Evolutionary conservation across 2,113 vertebrate genomes (phyloP).

Genomic region (Calyptommatus sinebrachiatus): DNA sequence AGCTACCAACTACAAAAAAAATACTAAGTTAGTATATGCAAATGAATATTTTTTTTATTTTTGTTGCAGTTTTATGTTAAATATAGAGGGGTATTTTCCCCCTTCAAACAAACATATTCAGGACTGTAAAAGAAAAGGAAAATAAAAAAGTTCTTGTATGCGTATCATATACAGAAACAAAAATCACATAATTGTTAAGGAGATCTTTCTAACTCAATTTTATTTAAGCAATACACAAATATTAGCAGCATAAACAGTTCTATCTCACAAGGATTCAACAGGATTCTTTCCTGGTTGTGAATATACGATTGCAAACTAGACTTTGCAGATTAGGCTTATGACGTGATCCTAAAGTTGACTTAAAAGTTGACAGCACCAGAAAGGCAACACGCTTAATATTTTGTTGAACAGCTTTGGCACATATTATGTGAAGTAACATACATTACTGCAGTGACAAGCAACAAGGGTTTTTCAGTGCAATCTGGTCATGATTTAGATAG

Average conservation of each 20-base stretch:
- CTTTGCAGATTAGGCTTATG: not conserved
- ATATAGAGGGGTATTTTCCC: not conserved
- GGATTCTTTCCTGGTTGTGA: not conserved
- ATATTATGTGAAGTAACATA: not conserved
- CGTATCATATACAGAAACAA: not conserved
- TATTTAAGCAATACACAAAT: not conserved
- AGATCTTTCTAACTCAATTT: not conserved
- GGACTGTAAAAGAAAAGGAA: no score
- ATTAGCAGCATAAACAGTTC: not conserved
- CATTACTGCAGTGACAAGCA: not conserved
- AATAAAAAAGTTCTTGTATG: not conserved
- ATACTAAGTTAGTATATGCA: not conserved
- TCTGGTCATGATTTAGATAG: not conserved
- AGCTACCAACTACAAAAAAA: not conserved
- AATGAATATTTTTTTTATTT: not conserved
- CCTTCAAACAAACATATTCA: not conserved
- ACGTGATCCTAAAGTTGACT: not conserved
- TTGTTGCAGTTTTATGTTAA: not conserved
- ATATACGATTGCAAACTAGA: not conserved
- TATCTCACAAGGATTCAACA: not conserved
- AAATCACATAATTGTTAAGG: not conserved
- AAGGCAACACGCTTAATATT: not conserved
- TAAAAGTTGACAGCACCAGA: not conserved
- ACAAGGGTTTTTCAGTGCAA: not conserved
- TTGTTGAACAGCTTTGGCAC: not conserved